Evolutionary conservation across 2,113 vertebrate genomes (phyloP), one percentile per base, ranked within the genome.

Genomic region (Chloropsis hardwickii): DNA sequence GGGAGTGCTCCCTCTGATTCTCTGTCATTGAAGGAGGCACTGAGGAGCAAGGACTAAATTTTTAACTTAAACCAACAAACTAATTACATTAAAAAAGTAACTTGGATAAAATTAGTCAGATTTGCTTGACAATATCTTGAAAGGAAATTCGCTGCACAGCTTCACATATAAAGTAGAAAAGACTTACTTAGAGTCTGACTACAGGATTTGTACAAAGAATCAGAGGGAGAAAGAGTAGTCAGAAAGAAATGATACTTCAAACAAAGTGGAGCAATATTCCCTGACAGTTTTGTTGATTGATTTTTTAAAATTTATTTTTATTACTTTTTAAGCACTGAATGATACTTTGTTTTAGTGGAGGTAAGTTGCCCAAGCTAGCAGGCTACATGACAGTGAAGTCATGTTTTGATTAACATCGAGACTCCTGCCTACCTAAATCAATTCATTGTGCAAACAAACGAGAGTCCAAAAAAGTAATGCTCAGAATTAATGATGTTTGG

Each of bases 401-500:
- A 51, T 79, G 35, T 94, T 90, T 86, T 80, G 70, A 58, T 95
- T 82, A 91, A 28, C 66, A 62, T 82, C 35, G n/a, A 77, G 74
- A 80, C 90, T 82, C 48, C 44, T 89, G 27, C 35, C 44, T 28
- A 33, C 13, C 35, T 85, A 88, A 92, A 92, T 91, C 58, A 85
- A 70, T 67, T 91, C 35, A 62, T 54, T 91, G 29, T 88, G 33
- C 27, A 77, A 88, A 65, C 10, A 48, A 47, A 44, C 1, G 4
- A 47, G 25, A 58, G 25, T 42, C 53, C 66, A 90, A 93, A 87
- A 91, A 51, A 66, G 6, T 31, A 83, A 51, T 86, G 28, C 19
- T 80, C 40, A 58, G 78, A 82, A 80, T 92, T 94, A 94, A 64
- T 80, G 40, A 58, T 39, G 33, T 94, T 91, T 81, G 84, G n/a